Base-by-base conservation (phyloP, 2,113 vertebrate genomes). In the Xenus cinereus region DNA sequence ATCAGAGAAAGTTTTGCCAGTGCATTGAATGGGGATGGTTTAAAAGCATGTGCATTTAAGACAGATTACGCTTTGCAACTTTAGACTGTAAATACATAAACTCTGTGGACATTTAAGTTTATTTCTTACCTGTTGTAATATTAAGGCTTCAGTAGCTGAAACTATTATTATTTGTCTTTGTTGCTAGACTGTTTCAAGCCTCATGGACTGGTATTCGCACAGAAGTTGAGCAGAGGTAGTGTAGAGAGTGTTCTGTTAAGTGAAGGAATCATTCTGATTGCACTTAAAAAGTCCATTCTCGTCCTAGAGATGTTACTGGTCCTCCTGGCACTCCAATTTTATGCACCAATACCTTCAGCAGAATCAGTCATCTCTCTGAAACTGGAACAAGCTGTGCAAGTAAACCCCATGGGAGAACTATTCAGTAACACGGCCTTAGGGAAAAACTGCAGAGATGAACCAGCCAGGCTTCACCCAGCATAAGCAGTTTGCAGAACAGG, bases 321-420 rank as follows among this genome's bases (percentile, higher is more conserved):
- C 54, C 37, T 96, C 22, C 74, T 94, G 67, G 81, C 78, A 74
- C 54, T 94, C 54, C 87, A 87, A 90, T 96, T 97, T 96, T 96
- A 91, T 93, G 92, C 91, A 88, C 46, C 2, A 0, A 17, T 96
- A 80, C 82, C 72, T 91, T 77, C 78, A 95, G 51, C 26, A 84
- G 54, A 88, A 90, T 91, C 90, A 87, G 87, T 93, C 84, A 71
- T 74, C 54, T 74, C 85, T 91, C 85, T 79, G 87, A 90, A 95
- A 79, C 43, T 35, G 71, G 81, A 95, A 80, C 82, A 79, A 83
- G 45, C 45, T 66, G 32, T 0, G 0, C 71, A 76, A 73, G 74
- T 54, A 69, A 93, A 66, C 19, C 50, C 54, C 7, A 1, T 71
- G 87, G 87, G 62, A 93, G 14, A 89, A 30, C 74, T 68, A 14